Conservation (phyloP, 2,113 vertebrate genomes). For the Channa argus region DNA sequence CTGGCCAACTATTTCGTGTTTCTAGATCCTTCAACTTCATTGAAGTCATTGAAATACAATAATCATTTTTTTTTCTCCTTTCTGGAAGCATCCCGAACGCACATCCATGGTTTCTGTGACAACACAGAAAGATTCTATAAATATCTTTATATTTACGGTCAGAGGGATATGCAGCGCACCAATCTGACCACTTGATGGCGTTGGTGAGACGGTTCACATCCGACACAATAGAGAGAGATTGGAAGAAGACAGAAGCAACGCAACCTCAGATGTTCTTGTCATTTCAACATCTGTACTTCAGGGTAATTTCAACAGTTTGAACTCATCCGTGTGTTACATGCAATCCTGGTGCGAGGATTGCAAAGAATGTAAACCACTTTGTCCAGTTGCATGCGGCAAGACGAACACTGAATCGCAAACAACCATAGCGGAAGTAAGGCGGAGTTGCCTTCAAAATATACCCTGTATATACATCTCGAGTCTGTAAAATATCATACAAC, state of each 20-base stretch:
- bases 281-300: background rate
- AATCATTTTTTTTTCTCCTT: background rate
- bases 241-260: no score
- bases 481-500: no score
- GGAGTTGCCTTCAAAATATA: slow-evolving; percentile 43
- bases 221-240: background rate
- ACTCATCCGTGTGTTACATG: background rate
- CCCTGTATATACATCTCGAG: background rate
- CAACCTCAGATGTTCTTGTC: background rate
- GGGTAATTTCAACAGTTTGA: background rate
- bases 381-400: slow-evolving; percentile 6
- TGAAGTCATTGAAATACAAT: no score
- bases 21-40: no score
- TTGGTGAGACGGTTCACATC: background rate
- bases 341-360: background rate
- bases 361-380: slow-evolving; percentile 15
- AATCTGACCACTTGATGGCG: slow-evolving; percentile 27
- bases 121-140: background rate
- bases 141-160: no score
- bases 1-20: no score
- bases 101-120: background rate
- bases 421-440: slow-evolving; percentile 12
- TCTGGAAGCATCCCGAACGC: no score
- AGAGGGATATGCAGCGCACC: background rate
- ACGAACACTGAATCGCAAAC: background rate